Evolutionary conservation across 1,140 invertebrate genomes (phyloP), one percentile per base, ranked within the genome.

Genomic region (Globodera rostochiensis): DNA sequence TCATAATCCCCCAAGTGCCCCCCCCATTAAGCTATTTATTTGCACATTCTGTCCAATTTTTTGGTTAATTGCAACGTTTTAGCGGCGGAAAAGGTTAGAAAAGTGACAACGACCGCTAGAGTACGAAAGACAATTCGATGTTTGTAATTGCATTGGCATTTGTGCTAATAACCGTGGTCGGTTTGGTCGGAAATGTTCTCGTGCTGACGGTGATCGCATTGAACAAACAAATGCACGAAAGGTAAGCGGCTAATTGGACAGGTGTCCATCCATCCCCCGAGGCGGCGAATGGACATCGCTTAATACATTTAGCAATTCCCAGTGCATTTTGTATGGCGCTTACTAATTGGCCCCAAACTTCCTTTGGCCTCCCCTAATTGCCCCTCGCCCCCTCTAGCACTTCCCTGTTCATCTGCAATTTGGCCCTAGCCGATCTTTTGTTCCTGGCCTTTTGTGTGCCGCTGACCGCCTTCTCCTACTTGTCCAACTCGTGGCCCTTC

Each of bases 391-490:
- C 49, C 77, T 82, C 11, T 7, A 84, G 84, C 79, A 86, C 86
- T 69, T 87, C 87, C 25, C 60, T 84, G 25, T 80, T 86, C n/a
- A 87, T 86, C 50, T 73, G 64, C 57, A 86, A 86, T 60, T 71
- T 87, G 11, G 86, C 86, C n/a, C 49, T 88, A 25, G 96, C 96
- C 7, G 96, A 98, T 90, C 91, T 98, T 7, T 92, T 96, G 1
- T 97, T 98, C 90, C 95, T 98, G 64, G 93, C 96, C 70, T 96
- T 97, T 90, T 98, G 96, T 91, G 95, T 97, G 53, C 96, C 96
- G 0, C 95, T 95, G 87, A 96, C 95, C 5, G 95, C 94, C 1
- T 93, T 93, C 21, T 94, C 95, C 86, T 96, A 95, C 90, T 93
- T 94, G 0, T 90, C 64, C 25, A 78, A 95, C 85, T 92, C 93